Evolutionary conservation across 2,113 vertebrate species (phyloP).

Genomic region (Cheirogaleus medius): DNA sequence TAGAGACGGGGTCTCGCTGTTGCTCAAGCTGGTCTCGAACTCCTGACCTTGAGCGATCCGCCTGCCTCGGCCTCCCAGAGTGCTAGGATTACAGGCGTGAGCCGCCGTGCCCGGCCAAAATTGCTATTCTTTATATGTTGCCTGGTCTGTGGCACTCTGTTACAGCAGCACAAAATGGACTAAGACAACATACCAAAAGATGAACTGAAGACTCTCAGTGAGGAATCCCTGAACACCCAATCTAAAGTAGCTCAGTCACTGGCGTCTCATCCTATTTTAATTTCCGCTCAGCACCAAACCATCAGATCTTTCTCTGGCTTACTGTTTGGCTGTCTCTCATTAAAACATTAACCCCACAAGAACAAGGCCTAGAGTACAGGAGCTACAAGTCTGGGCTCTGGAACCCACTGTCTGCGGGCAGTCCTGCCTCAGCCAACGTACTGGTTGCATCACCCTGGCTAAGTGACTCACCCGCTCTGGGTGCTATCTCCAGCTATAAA

Average conservation of each 20-base stretch:
- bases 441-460: accelerated
- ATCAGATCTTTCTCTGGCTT: accelerated
- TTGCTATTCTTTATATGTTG: background rate
- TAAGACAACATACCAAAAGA: background rate
- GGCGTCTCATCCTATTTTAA: accelerated
- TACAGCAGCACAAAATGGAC: background rate
- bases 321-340: accelerated
- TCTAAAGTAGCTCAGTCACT: accelerated
- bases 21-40: too few relatives aligned
- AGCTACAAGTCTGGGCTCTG: accelerated
- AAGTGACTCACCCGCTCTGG: accelerated
- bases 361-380: background rate
- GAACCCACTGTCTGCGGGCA: background rate
- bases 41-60: too few relatives aligned
- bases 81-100: too few relatives aligned
- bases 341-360: too few relatives aligned
- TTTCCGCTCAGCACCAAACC: background rate
- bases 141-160: background rate
- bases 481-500: accelerated
- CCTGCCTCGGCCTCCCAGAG: too few relatives aligned
- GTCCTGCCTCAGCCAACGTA: background rate
- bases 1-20: too few relatives aligned
- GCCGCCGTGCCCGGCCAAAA: background rate
- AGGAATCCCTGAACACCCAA: accelerated
- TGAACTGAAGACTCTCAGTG: accelerated